Evolutionary conservation across 1,140 invertebrate genomes (phyloP).

Genomic region (Pseudomyrmex sp.): DNA sequence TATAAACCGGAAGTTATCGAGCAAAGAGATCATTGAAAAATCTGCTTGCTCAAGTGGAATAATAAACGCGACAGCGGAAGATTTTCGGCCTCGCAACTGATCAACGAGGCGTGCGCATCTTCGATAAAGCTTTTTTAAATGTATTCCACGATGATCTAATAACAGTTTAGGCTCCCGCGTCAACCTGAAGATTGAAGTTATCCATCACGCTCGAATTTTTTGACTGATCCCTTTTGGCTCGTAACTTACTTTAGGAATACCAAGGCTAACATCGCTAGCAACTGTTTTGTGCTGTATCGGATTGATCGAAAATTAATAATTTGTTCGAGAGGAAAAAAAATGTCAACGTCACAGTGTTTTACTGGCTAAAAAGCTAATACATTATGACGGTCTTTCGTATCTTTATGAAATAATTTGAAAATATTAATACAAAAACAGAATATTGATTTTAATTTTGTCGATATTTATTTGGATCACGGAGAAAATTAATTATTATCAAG

Average conservation of each 20-base stretch:
- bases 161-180: background rate
- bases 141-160: constrained; percentile 4
- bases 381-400: background rate
- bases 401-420: background rate
- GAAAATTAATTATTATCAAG: background rate
- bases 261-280: background rate
- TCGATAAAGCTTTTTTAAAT: constrained; percentile 3
- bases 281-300: background rate
- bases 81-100: constrained; percentile 32
- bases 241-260: background rate
- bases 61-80: constrained; percentile 24
- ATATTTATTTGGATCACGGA: background rate
- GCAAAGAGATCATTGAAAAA: constrained; percentile 1
- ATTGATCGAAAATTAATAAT: constrained; percentile 10
- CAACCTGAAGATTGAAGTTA: constrained; percentile 2
- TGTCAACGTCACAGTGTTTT: background rate
- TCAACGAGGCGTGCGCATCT: constrained; percentile 9
- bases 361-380: background rate
- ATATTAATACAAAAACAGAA: background rate
- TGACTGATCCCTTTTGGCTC: background rate
- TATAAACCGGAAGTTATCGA: constrained; percentile 28
- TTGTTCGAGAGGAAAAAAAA: background rate
- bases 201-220: constrained; percentile 15
- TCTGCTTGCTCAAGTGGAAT: background rate
- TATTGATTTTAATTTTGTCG: constrained; percentile 8